Evolutionary conservation across 1,140 invertebrate species (phyloP).

Genomic region (Zaprionus gabonicus): DNA sequence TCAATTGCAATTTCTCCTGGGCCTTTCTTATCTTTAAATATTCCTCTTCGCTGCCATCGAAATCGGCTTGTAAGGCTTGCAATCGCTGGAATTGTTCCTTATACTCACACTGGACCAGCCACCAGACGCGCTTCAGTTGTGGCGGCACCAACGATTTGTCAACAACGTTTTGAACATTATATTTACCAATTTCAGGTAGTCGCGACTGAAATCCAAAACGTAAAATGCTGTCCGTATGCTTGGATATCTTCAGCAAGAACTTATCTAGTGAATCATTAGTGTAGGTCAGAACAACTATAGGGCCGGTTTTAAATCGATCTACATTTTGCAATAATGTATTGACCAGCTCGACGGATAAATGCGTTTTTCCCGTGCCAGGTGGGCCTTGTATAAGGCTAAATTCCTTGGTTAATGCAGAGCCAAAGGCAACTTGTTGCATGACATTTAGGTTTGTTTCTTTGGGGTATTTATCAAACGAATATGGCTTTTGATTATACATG

Average conservation of each 20-base stretch:
- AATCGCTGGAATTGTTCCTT: constrained; percentile 68
- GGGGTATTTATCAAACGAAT: constrained; percentile 14
- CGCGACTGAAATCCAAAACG: constrained; percentile 90
- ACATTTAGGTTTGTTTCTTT: constrained; percentile 60
- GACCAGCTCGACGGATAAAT: constrained; percentile 89
- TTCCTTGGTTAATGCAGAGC: constrained; percentile 87
- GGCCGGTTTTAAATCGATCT: constrained; percentile 58
- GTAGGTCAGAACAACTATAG: constrained; percentile 92
- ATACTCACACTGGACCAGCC: constrained; percentile 71
- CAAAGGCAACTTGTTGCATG: constrained; percentile 87
- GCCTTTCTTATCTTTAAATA: constrained; percentile 76
- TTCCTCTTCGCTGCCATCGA: constrained; percentile 73
- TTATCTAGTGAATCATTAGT: constrained; percentile 96
- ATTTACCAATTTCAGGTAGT: constrained; percentile 52
- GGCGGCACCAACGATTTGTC: constrained; percentile 32
- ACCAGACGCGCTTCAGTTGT: constrained; percentile 66
- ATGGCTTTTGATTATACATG: constrained; percentile 31
- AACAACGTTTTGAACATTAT: constrained; percentile 44
- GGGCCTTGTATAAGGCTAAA: constrained; percentile 92
- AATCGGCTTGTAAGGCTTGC: constrained; percentile 65
- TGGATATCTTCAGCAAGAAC: constrained; percentile 91
- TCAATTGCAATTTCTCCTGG: constrained; percentile 47
- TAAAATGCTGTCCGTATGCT: constrained; percentile 86
- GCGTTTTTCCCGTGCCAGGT: constrained; percentile 93
- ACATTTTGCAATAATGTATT: constrained; percentile 86